Evolutionary conservation across 2,113 vertebrate species (phyloP).

Genomic region (Oncorhynchus tshawytscha): DNA sequence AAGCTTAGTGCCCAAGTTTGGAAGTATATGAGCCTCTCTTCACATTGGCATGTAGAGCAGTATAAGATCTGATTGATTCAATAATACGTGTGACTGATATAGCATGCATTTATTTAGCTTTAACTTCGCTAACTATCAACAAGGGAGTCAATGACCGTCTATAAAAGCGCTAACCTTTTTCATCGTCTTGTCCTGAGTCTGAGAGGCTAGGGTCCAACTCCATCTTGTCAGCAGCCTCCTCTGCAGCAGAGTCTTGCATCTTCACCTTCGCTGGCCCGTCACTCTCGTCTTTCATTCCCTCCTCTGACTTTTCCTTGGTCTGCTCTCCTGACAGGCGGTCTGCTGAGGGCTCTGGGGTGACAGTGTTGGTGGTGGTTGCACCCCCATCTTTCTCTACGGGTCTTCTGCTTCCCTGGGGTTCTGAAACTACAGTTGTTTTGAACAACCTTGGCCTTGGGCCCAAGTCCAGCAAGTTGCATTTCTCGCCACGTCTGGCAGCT

Average conservation of each 20-base stretch:
- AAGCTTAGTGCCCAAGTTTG: background rate
- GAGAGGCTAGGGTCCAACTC: conserved; percentile 41
- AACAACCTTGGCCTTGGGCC: conserved; percentile 36
- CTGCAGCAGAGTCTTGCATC: background rate
- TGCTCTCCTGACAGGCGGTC: conserved; percentile 17
- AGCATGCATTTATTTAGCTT: no score
- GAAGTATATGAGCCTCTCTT: background rate
- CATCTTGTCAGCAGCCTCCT: conserved; percentile 45
- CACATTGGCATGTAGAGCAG: background rate
- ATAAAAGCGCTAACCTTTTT: conserved; percentile 38
- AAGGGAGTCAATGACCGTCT: background rate
- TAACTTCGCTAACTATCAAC: background rate
- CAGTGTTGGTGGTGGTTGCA: background rate
- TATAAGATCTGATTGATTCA: background rate
- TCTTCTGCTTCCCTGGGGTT: conserved; percentile 33
- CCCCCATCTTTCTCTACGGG: conserved; percentile 31
- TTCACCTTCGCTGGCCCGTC: background rate
- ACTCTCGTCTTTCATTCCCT: background rate
- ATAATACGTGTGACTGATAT: no score
- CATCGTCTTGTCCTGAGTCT: conserved; percentile 31
- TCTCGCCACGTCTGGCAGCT: conserved; percentile 69
- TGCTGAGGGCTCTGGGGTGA: conserved; percentile 17
- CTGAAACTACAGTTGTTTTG: conserved; percentile 27
- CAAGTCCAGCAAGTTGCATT: conserved; percentile 62
- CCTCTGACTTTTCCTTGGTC: background rate